phyloP scores from a whole-genome alignment of 2,888 invertebrate species.

The Drosophila anomalata region DNA sequence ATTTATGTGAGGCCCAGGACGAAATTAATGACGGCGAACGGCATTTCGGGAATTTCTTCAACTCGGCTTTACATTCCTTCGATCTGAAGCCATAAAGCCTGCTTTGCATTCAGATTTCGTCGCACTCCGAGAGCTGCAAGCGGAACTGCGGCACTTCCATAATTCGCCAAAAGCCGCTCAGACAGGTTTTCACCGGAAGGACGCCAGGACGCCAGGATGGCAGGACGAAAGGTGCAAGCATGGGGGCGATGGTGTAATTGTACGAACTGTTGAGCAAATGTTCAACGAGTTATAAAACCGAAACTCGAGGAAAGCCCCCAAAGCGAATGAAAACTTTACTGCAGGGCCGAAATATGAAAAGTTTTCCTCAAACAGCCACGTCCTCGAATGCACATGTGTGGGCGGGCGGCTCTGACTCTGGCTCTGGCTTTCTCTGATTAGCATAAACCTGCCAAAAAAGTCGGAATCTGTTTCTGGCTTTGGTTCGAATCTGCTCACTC shows the following conservation, averaged over 20 bases:
- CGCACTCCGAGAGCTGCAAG: constrained; percentile 10
- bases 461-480: constrained; percentile 43
- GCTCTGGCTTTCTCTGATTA: constrained; percentile 69
- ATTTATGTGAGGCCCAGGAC: constrained; percentile 52
- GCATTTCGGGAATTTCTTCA: not conserved
- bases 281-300: constrained; percentile 69
- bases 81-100: constrained; percentile 19
- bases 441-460: constrained; percentile 76
- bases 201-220: not conserved
- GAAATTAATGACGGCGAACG: not conserved
- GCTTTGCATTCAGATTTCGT: constrained; percentile 26
- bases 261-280: constrained; percentile 69
- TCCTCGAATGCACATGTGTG: constrained; percentile 10
- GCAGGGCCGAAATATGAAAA: constrained; percentile 70
- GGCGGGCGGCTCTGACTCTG: constrained; percentile 12
- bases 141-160: constrained; percentile 59
- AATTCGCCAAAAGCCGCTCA: constrained; percentile 68
- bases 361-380: constrained; percentile 53
- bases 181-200: constrained; percentile 18
- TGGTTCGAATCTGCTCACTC: constrained; percentile 15
- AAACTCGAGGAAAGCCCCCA: constrained; percentile 35
- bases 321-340: constrained; percentile 57
- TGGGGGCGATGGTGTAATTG: constrained; percentile 51
- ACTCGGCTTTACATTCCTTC: not conserved
- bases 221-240: not conserved